Percentiles rank a stretch among this genome's conserved stretches.
phyloP scores from a whole-genome alignment of 2,888 invertebrate species.

The Eutolmus rufibarbis region DNA sequence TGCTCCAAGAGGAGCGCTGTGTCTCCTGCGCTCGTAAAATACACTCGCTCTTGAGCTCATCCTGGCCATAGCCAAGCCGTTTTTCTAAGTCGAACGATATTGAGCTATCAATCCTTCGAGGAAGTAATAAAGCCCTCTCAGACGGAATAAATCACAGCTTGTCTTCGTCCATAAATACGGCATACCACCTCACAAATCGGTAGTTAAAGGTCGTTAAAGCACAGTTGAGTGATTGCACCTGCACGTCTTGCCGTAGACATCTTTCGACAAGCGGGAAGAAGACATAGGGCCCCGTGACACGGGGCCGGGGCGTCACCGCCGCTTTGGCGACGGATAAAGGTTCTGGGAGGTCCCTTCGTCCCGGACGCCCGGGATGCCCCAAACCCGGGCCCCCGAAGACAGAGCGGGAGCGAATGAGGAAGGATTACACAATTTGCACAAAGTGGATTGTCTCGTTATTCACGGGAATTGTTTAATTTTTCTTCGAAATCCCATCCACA shows the following conservation, averaged over 20 bases:
- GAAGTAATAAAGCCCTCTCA: constrained; percentile 45
- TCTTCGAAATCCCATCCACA: constrained; percentile 39
- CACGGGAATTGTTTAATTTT: constrained; percentile 52
- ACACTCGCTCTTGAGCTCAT: background rate
- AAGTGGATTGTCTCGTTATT: constrained; percentile 52
- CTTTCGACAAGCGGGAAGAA: constrained; percentile 16
- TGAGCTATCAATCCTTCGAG: constrained; percentile 43
- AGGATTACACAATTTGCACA: constrained; percentile 51
- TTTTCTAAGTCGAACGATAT: constrained; percentile 30
- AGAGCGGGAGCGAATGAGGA: constrained; percentile 42
- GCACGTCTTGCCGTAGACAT: constrained; percentile 36
- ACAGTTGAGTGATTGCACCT: constrained; percentile 43
- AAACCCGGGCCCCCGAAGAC: background rate
- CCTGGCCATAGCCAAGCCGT: background rate
- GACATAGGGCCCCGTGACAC: background rate
- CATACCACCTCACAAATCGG: constrained; percentile 43
- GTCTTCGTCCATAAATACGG: constrained; percentile 38
- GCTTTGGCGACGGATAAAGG: background rate
- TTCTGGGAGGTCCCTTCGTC: background rate
- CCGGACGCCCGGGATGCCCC: background rate
- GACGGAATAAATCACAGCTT: constrained; percentile 42
- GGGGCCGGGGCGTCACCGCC: background rate
- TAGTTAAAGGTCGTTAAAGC: constrained; percentile 45
- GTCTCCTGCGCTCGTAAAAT: constrained; percentile 1
- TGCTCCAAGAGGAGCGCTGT: background rate